Percentiles rank a stretch among this genome's conserved stretches.
Conservation (phyloP, 2,888 invertebrate species). For the Pemphredon lugubris region DNA sequence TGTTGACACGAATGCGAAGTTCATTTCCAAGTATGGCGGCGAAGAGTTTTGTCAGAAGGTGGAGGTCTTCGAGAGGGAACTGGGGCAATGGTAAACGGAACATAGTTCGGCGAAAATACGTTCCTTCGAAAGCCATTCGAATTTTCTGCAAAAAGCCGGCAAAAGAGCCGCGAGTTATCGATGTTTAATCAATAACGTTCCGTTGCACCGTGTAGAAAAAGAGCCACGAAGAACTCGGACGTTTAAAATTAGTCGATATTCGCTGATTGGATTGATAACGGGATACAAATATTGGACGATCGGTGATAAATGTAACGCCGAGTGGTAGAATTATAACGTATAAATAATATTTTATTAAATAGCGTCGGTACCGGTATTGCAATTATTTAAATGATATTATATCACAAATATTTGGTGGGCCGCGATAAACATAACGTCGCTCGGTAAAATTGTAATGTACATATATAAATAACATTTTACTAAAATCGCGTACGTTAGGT, state of each 20-base stretch:
- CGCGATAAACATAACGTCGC: no score
- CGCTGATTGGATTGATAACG: no score
- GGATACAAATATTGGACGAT: no score
- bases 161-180: background rate
- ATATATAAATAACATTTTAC: no score
- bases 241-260: background rate
- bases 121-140: constrained; percentile 2
- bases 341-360: no score
- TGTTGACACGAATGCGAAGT: constrained; percentile 10
- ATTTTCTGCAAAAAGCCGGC: background rate
- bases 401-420: no score
- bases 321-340: no score
- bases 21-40: background rate
- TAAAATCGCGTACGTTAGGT: no score
- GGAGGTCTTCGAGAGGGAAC: constrained; percentile 1
- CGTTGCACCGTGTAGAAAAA: background rate
- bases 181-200: background rate
- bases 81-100: constrained; percentile 15
- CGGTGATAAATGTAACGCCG: no score
- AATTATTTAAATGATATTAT: no score
- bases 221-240: background rate
- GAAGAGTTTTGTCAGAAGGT: constrained; percentile 1
- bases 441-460: no score
- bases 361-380: no score
- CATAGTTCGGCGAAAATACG: constrained; percentile 9